Conservation (phyloP, 1,140 invertebrate species). For the Saccostrea cuccullata region DNA sequence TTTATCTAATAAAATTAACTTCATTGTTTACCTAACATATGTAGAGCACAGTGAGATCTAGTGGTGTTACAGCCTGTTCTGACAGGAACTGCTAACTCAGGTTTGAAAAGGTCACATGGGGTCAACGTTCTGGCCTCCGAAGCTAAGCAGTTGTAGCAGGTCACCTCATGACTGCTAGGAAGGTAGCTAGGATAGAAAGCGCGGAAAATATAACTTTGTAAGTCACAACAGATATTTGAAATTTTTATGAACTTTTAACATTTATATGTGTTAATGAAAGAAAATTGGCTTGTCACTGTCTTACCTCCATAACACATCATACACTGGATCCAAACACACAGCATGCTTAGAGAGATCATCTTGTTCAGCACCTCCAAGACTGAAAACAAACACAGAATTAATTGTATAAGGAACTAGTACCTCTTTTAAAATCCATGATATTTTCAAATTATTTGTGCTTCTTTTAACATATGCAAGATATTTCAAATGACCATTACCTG, state of each 20-base stretch:
- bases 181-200: conserved; percentile 81
- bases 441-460: too few species aligned
- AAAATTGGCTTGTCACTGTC: neutral
- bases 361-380: conserved; percentile 88
- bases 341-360: conserved; percentile 87
- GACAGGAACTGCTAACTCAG: conserved; percentile 89
- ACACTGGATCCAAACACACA: conserved; percentile 90
- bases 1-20: too few species aligned
- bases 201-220: neutral
- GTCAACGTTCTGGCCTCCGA: conserved; percentile 81
- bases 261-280: too few species aligned
- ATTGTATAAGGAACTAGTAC: too few species aligned
- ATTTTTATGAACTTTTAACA: too few species aligned
- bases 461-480: neutral
- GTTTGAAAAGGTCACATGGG: conserved; percentile 82
- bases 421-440: too few species aligned
- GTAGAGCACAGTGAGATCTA: conserved; percentile 89
- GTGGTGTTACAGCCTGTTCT: conserved; percentile 86
- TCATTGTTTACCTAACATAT: conserved; percentile 84
- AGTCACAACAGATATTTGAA: neutral
- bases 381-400: conserved; percentile 66
- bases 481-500: conserved; percentile 62
- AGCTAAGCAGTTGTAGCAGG: conserved; percentile 90
- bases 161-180: conserved; percentile 85
- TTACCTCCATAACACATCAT: conserved; percentile 83